Evolutionary conservation across 2,888 invertebrate genomes (phyloP).

Genomic region (Gryllus longicercus): DNA sequence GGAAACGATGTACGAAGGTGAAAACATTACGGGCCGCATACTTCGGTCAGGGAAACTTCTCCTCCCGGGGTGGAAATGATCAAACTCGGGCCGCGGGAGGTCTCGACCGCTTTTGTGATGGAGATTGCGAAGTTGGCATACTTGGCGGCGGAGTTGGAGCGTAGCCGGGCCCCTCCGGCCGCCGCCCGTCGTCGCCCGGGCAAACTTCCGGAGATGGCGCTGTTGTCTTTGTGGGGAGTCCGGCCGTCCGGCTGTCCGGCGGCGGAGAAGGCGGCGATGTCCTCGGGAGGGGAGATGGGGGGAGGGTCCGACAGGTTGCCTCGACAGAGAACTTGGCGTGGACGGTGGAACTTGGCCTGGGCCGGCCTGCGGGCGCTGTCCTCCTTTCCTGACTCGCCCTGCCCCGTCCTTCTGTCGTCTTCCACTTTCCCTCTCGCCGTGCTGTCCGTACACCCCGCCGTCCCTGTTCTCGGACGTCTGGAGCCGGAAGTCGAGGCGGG

Average conservation of each 20-base stretch:
- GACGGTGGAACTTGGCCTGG: not conserved
- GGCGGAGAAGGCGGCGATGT: not conserved
- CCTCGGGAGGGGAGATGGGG: not conserved
- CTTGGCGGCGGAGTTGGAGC: not conserved
- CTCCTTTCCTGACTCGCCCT: too few species aligned
- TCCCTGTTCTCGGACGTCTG: too few species aligned
- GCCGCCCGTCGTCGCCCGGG: not conserved
- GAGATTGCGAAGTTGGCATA: conserved; percentile 5
- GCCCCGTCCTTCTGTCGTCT: too few species aligned
- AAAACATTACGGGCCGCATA: not conserved
- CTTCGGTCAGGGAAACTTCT: not conserved
- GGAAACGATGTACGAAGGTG: too few species aligned
- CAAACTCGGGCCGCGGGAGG: not conserved
- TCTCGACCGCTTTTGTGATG: conserved; percentile 10
- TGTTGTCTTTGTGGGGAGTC: conserved; percentile 17
- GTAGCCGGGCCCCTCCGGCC: not conserved
- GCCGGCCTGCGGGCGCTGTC: too few species aligned
- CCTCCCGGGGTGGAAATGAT: not conserved
- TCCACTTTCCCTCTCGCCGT: too few species aligned
- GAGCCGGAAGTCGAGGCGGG: too few species aligned
- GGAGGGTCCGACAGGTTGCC: not conserved
- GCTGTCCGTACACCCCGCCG: too few species aligned
- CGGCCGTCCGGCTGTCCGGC: not conserved
- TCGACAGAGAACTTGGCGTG: not conserved
- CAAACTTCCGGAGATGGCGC: conserved; percentile 2